Base-by-base conservation (phyloP, 37 sponge, comb jelly and placozoan species). In the Axinella damicornis region DNA sequence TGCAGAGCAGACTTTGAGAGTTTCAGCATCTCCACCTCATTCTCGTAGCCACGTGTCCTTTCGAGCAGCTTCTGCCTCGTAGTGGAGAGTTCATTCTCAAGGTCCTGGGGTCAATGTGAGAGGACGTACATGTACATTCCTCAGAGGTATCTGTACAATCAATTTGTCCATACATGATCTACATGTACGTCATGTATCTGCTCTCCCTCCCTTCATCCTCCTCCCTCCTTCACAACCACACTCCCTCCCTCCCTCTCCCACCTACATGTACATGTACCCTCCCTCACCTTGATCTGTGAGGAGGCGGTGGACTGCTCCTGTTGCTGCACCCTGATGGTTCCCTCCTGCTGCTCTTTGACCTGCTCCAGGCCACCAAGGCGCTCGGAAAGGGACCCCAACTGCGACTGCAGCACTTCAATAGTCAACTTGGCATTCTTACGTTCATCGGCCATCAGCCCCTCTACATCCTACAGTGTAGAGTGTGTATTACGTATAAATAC, bases 251-350 rank as follows among this genome's bases (percentile, higher is more conserved):
- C 46, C 46, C 46, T 46, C 34, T 56, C 76, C 76, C n/a, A n/a
- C n/a, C n/a, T 9, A 46, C 46, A 46, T 46, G 46, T 46, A 9
- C 46, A 46, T 46, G 46, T 46, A 46, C 46, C 46, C 46, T 46
- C 46, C 46, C 46, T 46, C 34, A 75, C 76, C 76, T 75, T 75
- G 57, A 75, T 75, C 76, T 55, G 57, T 27, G 57, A 32, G 30
- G 57, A 57, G 17, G 76, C 76, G 2, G 28, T 58, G 55, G 59
- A 55, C 34, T 55, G 53, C 20, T 75, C 76, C 76, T 75, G 59
- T 35, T 27, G 59, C 59, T 75, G 53, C 13, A 31, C 59, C 57
- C 27, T 2, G 76, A 75, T 75, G 76, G 76, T 75, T 2, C 59
- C 34, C 59, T 75, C 76, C 34, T 75, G 76, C 59, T 55, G 9